phyloP scores from a whole-genome alignment of 2,797 vertebrate species.

The Lerista edwardsae region DNA sequence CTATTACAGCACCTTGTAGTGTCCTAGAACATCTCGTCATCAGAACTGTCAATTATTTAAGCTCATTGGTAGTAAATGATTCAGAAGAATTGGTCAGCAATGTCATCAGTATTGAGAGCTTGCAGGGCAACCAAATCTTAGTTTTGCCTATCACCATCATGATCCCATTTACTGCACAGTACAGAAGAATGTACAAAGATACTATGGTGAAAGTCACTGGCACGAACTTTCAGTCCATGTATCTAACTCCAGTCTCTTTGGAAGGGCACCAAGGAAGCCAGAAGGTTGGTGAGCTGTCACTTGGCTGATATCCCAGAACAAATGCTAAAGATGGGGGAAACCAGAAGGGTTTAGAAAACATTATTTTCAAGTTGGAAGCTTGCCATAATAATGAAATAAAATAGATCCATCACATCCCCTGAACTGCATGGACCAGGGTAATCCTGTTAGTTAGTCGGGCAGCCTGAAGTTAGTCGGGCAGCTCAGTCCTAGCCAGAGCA shows the following conservation, averaged over 20 bases:
- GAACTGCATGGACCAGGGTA: not conserved
- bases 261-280: conserved; percentile 77
- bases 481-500: too few species aligned
- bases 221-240: conserved; percentile 76
- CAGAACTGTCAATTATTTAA: conserved; percentile 76
- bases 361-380: not conserved
- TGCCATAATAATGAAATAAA: not conserved
- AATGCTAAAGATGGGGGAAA: not conserved
- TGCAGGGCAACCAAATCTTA: conserved; percentile 58
- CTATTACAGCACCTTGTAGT: conserved; percentile 74
- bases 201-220: conserved; percentile 85
- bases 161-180: conserved; percentile 81
- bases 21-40: conserved; percentile 76
- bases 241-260: conserved; percentile 80
- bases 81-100: conserved; percentile 89
- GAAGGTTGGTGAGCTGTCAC: conserved; percentile 76
- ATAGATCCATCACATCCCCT: not conserved
- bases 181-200: conserved; percentile 84
- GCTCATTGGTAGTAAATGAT: conserved; percentile 83
- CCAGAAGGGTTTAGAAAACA: not conserved
- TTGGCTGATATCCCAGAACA: not conserved
- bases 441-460: too few species aligned
- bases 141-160: conserved; percentile 80
- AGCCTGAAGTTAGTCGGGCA: too few species aligned
- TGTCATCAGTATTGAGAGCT: conserved; percentile 77